Conservation (phyloP, 2,888 invertebrate species). For the Lasioglossum oenotherae region DNA sequence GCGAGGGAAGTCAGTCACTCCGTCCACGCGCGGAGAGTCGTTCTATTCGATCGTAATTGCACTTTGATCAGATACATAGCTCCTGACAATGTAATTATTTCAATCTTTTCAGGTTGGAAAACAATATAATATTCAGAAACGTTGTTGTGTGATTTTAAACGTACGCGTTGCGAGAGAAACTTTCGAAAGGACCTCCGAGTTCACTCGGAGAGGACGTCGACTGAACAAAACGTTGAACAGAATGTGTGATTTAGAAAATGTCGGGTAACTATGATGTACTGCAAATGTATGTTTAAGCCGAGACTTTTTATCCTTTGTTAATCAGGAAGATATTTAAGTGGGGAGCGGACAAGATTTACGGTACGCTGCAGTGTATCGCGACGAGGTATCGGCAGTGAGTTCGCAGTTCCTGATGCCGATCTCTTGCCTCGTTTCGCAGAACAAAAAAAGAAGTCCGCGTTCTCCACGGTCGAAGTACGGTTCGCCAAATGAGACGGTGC, state of each 20-base stretch:
- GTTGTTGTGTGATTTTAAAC: too few species aligned
- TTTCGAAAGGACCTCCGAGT: background rate
- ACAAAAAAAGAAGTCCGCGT: background rate
- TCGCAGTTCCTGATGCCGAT: slow-evolving; percentile 7
- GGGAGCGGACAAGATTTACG: background rate
- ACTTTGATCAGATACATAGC: background rate
- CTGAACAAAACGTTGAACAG: background rate
- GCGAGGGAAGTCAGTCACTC: background rate
- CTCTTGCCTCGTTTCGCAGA: background rate
- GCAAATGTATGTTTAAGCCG: background rate
- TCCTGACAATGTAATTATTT: too few species aligned
- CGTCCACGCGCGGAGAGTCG: background rate
- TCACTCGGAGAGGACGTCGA: too few species aligned
- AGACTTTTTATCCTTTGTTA: background rate
- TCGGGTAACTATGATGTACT: background rate
- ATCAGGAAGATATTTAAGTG: background rate
- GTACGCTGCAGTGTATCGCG: background rate
- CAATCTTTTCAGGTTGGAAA: background rate
- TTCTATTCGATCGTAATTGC: background rate
- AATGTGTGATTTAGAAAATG: background rate
- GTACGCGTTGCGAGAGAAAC: too few species aligned
- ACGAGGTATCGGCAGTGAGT: background rate
- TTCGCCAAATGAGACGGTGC: slow-evolving; percentile 11
- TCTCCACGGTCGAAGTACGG: background rate
- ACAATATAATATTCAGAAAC: too few species aligned